Percentiles rank a stretch among this genome's conserved stretches.
Conservation (phyloP, 2,888 invertebrate species). For the Spatulosminthurus flaviceps region DNA sequence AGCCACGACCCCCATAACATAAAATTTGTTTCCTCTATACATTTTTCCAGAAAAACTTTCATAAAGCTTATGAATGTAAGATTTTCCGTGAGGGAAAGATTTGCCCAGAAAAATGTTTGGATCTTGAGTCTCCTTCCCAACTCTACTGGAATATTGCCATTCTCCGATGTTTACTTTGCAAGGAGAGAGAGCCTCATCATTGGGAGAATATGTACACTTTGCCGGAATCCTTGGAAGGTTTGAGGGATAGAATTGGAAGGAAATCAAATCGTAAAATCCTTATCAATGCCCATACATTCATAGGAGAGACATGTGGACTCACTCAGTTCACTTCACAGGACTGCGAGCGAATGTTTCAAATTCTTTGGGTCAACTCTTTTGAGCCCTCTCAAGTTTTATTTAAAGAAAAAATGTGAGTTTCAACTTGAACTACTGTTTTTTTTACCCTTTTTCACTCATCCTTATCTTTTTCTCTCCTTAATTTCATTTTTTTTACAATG, state of each 20-base stretch:
- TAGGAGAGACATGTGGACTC: slow-evolving; percentile 4
- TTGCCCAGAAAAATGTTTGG: background rate
- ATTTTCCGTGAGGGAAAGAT: slow-evolving; percentile 20
- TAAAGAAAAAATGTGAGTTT: slow-evolving; percentile 7
- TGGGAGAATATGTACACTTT: slow-evolving; percentile 10
- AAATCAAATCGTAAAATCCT: slow-evolving; percentile 4
- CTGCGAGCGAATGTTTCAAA: slow-evolving; percentile 23
- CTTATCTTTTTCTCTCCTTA: no score
- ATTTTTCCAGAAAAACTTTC: slow-evolving; percentile 19
- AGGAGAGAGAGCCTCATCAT: slow-evolving; percentile 19
- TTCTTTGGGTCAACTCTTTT: slow-evolving; percentile 38
- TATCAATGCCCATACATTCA: slow-evolving; percentile 15
- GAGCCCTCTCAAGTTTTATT: slow-evolving; percentile 24
- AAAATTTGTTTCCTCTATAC: background rate
- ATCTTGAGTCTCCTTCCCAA: background rate
- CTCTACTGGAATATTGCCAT: slow-evolving; percentile 38
- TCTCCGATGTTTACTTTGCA: slow-evolving; percentile 25
- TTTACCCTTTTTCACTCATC: no score
- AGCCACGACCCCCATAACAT: no score
- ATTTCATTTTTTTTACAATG: no score
- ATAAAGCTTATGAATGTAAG: slow-evolving; percentile 7
- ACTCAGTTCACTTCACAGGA: background rate
- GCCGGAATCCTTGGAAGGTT: background rate
- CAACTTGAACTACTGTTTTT: no score
- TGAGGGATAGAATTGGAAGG: background rate